A percentile compares a stretch with the other conserved stretches of the same genome.
Conservation (phyloP, 2,888 invertebrate species). For the Pristionchus maxplancki region DNA sequence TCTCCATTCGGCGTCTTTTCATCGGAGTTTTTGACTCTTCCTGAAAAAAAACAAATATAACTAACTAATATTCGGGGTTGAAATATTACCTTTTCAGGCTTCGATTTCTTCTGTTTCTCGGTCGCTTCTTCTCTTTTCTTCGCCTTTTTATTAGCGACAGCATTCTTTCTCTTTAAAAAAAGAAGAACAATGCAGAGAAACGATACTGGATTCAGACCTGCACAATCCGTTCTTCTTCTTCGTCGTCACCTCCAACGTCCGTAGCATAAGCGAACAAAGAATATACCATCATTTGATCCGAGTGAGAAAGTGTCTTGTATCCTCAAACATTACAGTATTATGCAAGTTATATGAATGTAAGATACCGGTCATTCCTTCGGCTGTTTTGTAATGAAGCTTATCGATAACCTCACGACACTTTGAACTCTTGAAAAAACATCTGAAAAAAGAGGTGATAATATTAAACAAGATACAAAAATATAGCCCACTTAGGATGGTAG, state of each 20-base stretch:
- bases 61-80: not conserved
- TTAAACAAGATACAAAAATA: not conserved
- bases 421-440: conserved; percentile 27
- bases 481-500: conserved; percentile 35
- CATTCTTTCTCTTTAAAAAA: not conserved
- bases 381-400: conserved; percentile 2
- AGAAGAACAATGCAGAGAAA: too few relatives aligned
- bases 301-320: not conserved
- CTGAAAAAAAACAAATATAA: not conserved
- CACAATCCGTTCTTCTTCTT: conserved; percentile 14
- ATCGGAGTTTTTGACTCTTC: not conserved
- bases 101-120: not conserved
- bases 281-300: conserved; percentile 8
- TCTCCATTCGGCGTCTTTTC: conserved; percentile 20
- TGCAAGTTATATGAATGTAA: not conserved
- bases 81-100: not conserved
- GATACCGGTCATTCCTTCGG: conserved; percentile 14
- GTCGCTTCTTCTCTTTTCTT: not conserved
- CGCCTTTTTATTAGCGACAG: not conserved
- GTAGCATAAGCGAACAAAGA: conserved; percentile 11
- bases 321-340: not conserved
- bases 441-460: not conserved
- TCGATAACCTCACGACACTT: not conserved
- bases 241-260: not conserved
- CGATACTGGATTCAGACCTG: not conserved